Evolutionary conservation across 2,113 vertebrate genomes (phyloP), one percentile per base, ranked within the genome.

Genomic region (Baryphthengus martii): DNA sequence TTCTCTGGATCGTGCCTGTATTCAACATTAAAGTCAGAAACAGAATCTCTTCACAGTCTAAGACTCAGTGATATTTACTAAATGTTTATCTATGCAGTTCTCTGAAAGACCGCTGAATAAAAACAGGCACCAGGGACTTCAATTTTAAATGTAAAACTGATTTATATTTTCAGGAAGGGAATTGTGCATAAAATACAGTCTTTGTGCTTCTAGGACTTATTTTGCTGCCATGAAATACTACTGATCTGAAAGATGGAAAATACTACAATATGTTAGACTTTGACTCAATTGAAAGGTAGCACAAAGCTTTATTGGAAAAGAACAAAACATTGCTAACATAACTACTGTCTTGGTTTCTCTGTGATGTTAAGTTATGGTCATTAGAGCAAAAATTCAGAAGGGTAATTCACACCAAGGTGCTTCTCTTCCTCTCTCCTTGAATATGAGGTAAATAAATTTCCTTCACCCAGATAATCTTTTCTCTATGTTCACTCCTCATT

Each of bases 1-100:
- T 98, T 99, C 97, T 99, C 99, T 91, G 99, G 99, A 97, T 99
- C 99, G 37, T 98, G 98, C 96, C 99, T 99, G 86, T 67, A 84
- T 91, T 97, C 53, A 97, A 96, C 55, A 93, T 29, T 70, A 93
- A 95, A 96, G 83, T 65, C 93, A 96, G 61, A 94, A 96, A 91
- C 58, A 53, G 28, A 89, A 96, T 75, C 81, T 91, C 15, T 86
- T 58, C 37, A 83, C 29, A 71, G 42, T 44, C 37, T 52, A 24
- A 65, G 68, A 17, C 24, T 63, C 37, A 44, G 40, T 49, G 66
- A 37, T 42, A 37, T 14, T 58, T 11, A 53, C 11, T 72, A 35
- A 92, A 50, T 9, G 50, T 74, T 45, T 65, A 49, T 42, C 82
- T 89, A 1, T 20, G 39, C 31, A 68, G 26, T 73, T 74, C 31